phyloP scores from a whole-genome alignment of 2,797 vertebrate species.

The Pipistrellus kuhlii region DNA sequence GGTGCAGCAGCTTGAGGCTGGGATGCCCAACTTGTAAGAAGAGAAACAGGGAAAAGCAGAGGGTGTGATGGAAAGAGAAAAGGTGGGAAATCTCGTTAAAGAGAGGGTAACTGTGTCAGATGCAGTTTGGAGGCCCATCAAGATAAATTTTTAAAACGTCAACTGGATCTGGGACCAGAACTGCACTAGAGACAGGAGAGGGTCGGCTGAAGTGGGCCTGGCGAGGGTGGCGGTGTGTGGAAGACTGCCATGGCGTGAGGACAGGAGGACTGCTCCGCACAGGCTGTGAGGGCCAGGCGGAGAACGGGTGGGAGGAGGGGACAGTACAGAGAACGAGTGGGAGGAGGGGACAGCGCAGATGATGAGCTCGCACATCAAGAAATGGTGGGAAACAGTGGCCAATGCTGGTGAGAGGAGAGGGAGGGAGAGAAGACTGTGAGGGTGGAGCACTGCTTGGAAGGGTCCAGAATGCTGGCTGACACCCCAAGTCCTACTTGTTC shows the following conservation, averaged over 20 bases:
- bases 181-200: fast-evolving
- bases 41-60: background rate
- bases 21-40: fast-evolving
- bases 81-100: background rate
- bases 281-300: background rate
- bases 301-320: fast-evolving
- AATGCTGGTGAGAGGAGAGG: fast-evolving
- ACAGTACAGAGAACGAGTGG: too few species aligned
- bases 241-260: fast-evolving
- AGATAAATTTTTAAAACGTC: background rate
- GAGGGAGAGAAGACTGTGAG: too few species aligned
- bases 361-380: too few species aligned
- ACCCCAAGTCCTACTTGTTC: fast-evolving
- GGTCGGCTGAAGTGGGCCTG: too few species aligned
- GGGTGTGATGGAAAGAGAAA: background rate
- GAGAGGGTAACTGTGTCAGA: fast-evolving
- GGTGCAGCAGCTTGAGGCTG: fast-evolving
- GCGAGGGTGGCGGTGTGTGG: fast-evolving
- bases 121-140: background rate
- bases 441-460: fast-evolving
- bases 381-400: background rate
- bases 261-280: fast-evolving
- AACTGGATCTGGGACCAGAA: background rate
- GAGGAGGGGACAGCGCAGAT: background rate
- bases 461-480: background rate